Conservation (phyloP, 2,888 invertebrate genomes). For the Unio delphinus region DNA sequence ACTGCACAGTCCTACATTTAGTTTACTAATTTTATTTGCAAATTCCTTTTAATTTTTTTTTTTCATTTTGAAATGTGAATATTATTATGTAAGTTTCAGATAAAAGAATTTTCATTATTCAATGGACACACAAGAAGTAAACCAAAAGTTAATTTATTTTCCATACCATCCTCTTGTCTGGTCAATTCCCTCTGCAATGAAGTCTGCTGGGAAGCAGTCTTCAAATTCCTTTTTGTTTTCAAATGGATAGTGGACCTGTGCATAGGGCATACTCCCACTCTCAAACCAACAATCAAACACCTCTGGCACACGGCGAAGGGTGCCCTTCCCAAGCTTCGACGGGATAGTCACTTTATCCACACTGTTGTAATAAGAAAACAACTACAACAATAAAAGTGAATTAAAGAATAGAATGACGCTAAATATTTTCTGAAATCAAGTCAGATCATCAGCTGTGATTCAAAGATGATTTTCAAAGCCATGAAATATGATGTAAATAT, state of each 20-base stretch:
- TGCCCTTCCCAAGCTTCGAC: slow-evolving; percentile 87
- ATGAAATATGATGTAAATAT: too few species aligned
- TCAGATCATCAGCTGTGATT: too few species aligned
- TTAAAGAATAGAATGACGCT: too few species aligned
- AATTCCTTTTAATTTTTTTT: too few species aligned
- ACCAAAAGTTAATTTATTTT: not conserved
- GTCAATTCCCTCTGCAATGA: slow-evolving; percentile 99
- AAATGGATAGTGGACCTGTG: slow-evolving; percentile 85
- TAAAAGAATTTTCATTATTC: not conserved
- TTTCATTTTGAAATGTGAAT: too few species aligned
- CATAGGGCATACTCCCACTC: slow-evolving; percentile 99
- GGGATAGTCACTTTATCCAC: slow-evolving; percentile 95
- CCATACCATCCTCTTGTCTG: slow-evolving; percentile 93
- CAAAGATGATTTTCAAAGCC: too few species aligned
- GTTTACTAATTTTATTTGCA: too few species aligned
- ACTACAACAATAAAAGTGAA: too few species aligned
- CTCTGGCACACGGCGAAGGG: slow-evolving; percentile 87
- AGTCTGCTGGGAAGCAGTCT: slow-evolving; percentile 93
- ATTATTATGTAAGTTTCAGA: not conserved
- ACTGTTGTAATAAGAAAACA: slow-evolving; percentile 62
- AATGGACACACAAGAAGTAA: not conserved
- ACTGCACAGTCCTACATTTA: too few species aligned
- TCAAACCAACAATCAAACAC: slow-evolving; percentile 99
- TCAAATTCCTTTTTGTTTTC: slow-evolving; percentile 81
- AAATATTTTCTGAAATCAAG: too few species aligned